Conservation (phyloP, 2,113 vertebrate species). For the Xiphias gladius region DNA sequence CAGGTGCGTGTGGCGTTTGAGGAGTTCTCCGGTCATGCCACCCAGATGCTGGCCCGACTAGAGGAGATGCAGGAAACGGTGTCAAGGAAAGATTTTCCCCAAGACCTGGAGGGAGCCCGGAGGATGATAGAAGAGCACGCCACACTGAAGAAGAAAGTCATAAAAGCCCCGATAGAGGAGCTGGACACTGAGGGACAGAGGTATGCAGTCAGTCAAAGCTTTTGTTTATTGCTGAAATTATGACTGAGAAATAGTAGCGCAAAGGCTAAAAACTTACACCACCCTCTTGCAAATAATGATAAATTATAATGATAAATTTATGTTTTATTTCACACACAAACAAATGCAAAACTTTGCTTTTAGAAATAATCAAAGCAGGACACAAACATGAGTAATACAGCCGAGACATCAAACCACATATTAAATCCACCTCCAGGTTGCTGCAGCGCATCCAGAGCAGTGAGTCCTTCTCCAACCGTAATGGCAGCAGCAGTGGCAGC, state of each 20-base stretch:
- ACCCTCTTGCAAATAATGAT: too few relatives aligned
- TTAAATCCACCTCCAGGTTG: slow-evolving; percentile 73
- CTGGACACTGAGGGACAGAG: slow-evolving; percentile 96
- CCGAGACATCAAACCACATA: background rate
- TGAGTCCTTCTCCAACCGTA: slow-evolving; percentile 90
- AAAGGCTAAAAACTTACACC: background rate
- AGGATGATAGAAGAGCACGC: slow-evolving; percentile 98
- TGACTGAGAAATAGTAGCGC: background rate
- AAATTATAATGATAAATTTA: too few relatives aligned
- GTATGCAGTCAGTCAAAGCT: slow-evolving; percentile 16
- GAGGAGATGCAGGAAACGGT: slow-evolving; percentile 98
- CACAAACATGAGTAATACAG: background rate
- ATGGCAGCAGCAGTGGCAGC: slow-evolving; percentile 76
- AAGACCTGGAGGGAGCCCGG: slow-evolving; percentile 95
- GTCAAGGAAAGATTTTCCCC: slow-evolving; percentile 95
- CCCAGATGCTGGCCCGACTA: slow-evolving; percentile 94
- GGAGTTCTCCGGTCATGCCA: slow-evolving; percentile 96
- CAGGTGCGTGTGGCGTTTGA: slow-evolving; percentile 96
- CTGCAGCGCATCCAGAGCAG: slow-evolving; percentile 98
- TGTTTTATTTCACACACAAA: background rate
- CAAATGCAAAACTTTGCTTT: too few relatives aligned
- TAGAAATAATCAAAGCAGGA: background rate
- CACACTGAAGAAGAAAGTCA: slow-evolving; percentile 96
- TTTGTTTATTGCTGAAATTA: background rate
- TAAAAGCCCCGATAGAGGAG: slow-evolving; percentile 98